Base-by-base conservation (phyloP, 2,888 invertebrate species). In the Pycnomerus fuliginosus region DNA sequence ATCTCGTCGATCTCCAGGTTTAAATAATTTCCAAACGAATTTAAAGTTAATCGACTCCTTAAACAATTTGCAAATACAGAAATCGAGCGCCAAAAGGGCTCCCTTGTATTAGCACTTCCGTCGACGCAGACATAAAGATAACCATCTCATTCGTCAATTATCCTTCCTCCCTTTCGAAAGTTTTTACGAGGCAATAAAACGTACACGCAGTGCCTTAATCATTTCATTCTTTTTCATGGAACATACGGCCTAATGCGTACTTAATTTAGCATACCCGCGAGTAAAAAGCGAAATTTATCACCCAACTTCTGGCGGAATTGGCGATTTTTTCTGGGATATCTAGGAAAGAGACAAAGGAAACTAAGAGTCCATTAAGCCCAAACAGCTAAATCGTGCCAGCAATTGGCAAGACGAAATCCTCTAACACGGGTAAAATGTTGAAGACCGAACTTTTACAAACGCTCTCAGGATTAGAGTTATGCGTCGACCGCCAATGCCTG, bases 341-440 rank as follows among this genome's bases (percentile, higher is more conserved):
- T n/a, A 34, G 29, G 16, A 41, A 36, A 36, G 29, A 31, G 30
- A 42, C 42, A 43, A 43, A 41, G 27, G 43, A 17, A 43, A 30
- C 17, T 16, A 24, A 28, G 24, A 43, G 22, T 16, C 31, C 43
- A 37, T 43, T 43, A 43, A 43, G 28, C 32, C 43, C 36, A 37
- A 43, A 37, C 32, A 32, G 36, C 43, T 43, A 43, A 37, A 34
- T 44, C 44, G 38, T 34, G 39, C 35, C 30, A 22, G 35, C 47
- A 48, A 48, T 48, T 48, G 43, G 43, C 40, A 39, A 34, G 35
- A 43, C 39, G 38, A 43, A 47, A 47, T 47, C 47, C 43, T 39
- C 31, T 47, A 43, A 47, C 47, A 43, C 29, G 8, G 27, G 34
- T 38, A 32, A 37, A 37, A 43, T 27, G 31, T 37, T n/a, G 16